A percentile compares a stretch with the other conserved stretches of the same genome.
phyloP scores from a whole-genome alignment of 1,140 invertebrate genomes.

The Drosophila bifasciata region DNA sequence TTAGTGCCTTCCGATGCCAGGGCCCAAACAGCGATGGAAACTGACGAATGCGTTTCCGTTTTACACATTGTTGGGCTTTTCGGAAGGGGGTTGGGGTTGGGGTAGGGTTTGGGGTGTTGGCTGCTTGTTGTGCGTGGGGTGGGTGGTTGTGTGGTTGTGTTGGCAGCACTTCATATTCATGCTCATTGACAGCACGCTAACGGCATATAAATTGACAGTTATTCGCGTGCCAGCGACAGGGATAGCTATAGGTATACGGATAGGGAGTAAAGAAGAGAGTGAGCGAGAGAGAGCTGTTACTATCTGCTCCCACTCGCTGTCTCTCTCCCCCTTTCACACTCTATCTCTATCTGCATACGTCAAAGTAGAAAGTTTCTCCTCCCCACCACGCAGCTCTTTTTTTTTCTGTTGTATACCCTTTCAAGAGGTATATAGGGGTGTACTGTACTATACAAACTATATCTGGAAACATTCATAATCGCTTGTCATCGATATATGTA shows the following conservation, averaged over 20 bases:
- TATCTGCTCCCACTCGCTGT: background rate
- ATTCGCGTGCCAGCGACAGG: constrained; percentile 50
- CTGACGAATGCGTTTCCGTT: constrained; percentile 68
- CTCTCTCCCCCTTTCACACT: constrained; percentile 1
- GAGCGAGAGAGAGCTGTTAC: too few species aligned
- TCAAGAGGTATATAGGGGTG: too few species aligned
- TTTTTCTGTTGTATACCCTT: background rate
- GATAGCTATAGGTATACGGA: too few species aligned
- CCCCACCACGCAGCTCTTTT: background rate
- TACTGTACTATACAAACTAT: too few species aligned
- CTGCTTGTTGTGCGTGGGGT: background rate
- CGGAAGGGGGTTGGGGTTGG: too few species aligned
- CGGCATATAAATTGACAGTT: constrained; percentile 81
- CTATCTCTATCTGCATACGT: constrained; percentile 34
- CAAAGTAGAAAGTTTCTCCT: constrained; percentile 34
- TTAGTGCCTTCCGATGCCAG: constrained; percentile 71
- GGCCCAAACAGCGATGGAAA: constrained; percentile 15
- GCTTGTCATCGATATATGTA: too few species aligned
- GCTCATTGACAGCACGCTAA: constrained; percentile 82
- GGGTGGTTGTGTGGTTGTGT: background rate
- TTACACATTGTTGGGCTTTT: constrained; percentile 28
- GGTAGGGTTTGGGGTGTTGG: background rate
- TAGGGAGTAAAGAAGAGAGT: too few species aligned
- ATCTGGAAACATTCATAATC: too few species aligned
- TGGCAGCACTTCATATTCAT: constrained; percentile 70